Conservation (phyloP, 2,888 invertebrate genomes). For the Balanococcus diminutus region DNA sequence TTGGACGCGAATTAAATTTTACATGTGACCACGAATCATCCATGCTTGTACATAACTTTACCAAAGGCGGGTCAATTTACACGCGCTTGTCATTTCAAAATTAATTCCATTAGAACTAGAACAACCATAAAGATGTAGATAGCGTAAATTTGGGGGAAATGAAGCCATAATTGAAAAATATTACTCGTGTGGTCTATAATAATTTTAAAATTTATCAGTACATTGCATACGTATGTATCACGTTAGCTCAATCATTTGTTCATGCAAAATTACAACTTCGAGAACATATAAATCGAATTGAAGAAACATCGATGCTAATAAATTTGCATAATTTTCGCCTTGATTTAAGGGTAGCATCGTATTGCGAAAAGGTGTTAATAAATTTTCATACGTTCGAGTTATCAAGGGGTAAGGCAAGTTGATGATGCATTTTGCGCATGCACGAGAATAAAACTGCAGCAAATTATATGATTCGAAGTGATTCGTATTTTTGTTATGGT, state of each 20-base stretch:
- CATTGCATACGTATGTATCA: background rate
- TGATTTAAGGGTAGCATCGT: background rate
- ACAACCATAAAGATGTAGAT: slow-evolving; percentile 42
- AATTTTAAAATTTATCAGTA: background rate
- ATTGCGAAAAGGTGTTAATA: background rate
- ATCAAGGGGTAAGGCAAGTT: background rate
- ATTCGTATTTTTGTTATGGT: background rate
- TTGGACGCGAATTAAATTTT: slow-evolving; percentile 3
- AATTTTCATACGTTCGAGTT: background rate
- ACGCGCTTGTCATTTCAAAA: slow-evolving; percentile 37
- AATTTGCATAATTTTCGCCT: background rate
- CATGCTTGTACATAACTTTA: background rate
- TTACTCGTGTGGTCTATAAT: background rate
- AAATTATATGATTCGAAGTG: background rate
- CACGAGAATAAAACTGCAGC: background rate
- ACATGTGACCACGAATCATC: slow-evolving; percentile 2
- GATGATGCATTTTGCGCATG: background rate
- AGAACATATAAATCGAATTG: background rate
- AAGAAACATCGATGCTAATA: background rate
- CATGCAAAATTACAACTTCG: too few relatives aligned
- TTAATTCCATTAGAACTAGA: slow-evolving; percentile 26
- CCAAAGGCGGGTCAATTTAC: slow-evolving; percentile 29
- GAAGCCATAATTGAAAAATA: background rate
- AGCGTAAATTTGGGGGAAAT: slow-evolving; percentile 31
- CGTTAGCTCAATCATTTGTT: too few relatives aligned